Conservation (phyloP, 2,113 vertebrate species). For the Tragelaphus buxtoni region DNA sequence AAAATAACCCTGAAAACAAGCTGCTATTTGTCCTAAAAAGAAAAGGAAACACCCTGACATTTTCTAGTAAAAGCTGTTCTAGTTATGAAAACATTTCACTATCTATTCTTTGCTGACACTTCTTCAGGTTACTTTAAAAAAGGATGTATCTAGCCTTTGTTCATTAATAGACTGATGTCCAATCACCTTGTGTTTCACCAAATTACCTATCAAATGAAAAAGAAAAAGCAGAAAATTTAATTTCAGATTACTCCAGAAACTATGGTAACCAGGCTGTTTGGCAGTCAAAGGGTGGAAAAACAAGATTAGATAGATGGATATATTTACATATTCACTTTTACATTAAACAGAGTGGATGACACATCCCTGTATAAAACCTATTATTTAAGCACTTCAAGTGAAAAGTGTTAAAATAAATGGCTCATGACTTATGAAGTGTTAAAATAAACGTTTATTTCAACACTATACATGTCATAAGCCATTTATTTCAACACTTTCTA, state of each 20-base stretch:
- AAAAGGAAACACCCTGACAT: not conserved
- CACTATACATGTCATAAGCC: conserved; percentile 78
- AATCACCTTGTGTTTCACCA: not conserved
- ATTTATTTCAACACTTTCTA: conserved; percentile 82
- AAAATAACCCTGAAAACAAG: not conserved
- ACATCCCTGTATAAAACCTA: conserved; percentile 82
- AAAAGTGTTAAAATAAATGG: conserved; percentile 86
- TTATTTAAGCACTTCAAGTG: conserved; percentile 84
- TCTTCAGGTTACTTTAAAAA: not conserved
- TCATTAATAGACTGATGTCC: conserved; percentile 28
- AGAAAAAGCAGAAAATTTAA: conserved; percentile 46
- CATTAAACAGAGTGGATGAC: conserved; percentile 82
- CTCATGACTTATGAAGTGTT: conserved; percentile 84
- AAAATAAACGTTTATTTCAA: conserved; percentile 86
- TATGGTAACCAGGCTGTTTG: conserved; percentile 50
- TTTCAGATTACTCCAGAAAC: conserved; percentile 54
- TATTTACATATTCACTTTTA: conserved; percentile 84
- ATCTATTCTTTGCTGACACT: not conserved
- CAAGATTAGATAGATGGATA: conserved; percentile 70
- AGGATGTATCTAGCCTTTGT: conserved; percentile 23
- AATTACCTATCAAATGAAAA: conserved; percentile 40
- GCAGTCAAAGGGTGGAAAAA: conserved; percentile 68
- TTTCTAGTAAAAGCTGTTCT: not conserved
- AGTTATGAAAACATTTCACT: conserved; percentile 20
- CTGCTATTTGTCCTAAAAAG: not conserved